A percentile compares a stretch with the other conserved stretches of the same genome.
These are phyloP conservation scores for Chrysemys picta DNA, from an alignment of 2,113 vertebrate species.

Conservation along the genomic window DNA sequence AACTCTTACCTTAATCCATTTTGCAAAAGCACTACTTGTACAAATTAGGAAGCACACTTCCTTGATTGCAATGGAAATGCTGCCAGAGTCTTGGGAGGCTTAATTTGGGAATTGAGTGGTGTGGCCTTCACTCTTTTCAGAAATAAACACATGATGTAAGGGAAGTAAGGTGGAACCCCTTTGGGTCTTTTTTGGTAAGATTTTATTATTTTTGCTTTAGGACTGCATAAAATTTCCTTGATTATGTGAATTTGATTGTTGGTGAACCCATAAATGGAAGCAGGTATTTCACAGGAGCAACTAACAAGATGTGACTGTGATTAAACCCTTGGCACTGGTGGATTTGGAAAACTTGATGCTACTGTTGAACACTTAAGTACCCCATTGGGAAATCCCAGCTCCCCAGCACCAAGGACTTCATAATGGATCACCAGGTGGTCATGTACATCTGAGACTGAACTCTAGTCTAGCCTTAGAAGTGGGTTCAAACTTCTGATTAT, in stretches of 20 bases:
- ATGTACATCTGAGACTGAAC: conserved; percentile 36
- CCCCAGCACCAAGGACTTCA: conserved; percentile 60
- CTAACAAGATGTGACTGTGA: conserved; percentile 59
- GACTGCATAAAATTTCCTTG: conserved; percentile 77
- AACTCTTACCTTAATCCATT: conserved; percentile 68
- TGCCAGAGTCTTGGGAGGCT: conserved; percentile 72
- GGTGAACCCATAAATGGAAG: conserved; percentile 47
- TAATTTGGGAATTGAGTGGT: conserved; percentile 73
- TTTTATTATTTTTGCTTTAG: conserved; percentile 75
- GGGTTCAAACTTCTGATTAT: conserved; percentile 25
- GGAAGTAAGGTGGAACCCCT: conserved; percentile 78
- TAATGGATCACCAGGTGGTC: conserved; percentile 32
- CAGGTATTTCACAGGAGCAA: conserved; percentile 62
- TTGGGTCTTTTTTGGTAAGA: conserved; percentile 75
- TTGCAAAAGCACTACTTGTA: conserved; percentile 69
- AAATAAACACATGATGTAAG: conserved; percentile 81
- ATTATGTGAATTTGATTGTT: conserved; percentile 76
- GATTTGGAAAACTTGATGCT: conserved; percentile 53
- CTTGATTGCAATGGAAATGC: conserved; percentile 61
- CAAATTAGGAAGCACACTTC: conserved; percentile 68
- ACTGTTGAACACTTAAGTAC: background rate
- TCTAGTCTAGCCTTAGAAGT: background rate
- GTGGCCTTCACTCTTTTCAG: conserved; percentile 71
- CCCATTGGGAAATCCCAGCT: conserved; percentile 36
- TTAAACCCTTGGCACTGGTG: conserved; percentile 66